phyloP scores from a whole-genome alignment of 2,113 vertebrate species.

The Larimichthys polyactis region DNA sequence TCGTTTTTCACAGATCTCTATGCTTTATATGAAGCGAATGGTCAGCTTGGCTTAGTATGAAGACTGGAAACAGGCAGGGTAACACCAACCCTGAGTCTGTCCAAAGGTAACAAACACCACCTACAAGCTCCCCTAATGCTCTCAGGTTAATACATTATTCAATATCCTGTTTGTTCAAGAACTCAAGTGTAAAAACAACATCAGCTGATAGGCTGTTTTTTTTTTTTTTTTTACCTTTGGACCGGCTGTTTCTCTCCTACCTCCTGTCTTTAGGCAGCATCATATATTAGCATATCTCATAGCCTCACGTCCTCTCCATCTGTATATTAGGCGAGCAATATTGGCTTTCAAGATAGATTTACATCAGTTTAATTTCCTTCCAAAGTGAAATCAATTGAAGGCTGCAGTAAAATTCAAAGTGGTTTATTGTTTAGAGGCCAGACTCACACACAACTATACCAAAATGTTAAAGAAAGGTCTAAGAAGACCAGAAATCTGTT shows the following conservation, averaged over 20 bases:
- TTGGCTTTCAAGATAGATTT: conserved; percentile 58
- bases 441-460: background rate
- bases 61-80: background rate
- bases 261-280: conserved; percentile 32
- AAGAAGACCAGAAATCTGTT: conserved; percentile 10
- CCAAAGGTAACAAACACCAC: background rate
- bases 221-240: background rate
- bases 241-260: too few relatives aligned
- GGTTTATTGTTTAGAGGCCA: conserved; percentile 29
- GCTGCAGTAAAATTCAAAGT: conserved; percentile 27
- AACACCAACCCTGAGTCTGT: background rate
- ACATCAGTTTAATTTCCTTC: conserved; percentile 58
- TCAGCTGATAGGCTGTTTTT: background rate
- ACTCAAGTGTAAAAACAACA: background rate
- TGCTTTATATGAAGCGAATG: background rate
- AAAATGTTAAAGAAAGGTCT: background rate
- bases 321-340: conserved; percentile 44
- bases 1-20: background rate
- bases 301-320: conserved; percentile 33
- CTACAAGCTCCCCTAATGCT: background rate
- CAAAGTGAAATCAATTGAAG: conserved; percentile 44
- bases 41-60: background rate
- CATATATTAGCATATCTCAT: conserved; percentile 52
- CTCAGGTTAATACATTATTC: background rate
- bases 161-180: background rate